phyloP scores from a whole-genome alignment of 2,888 invertebrate species.

The Diarsia rubi region DNA sequence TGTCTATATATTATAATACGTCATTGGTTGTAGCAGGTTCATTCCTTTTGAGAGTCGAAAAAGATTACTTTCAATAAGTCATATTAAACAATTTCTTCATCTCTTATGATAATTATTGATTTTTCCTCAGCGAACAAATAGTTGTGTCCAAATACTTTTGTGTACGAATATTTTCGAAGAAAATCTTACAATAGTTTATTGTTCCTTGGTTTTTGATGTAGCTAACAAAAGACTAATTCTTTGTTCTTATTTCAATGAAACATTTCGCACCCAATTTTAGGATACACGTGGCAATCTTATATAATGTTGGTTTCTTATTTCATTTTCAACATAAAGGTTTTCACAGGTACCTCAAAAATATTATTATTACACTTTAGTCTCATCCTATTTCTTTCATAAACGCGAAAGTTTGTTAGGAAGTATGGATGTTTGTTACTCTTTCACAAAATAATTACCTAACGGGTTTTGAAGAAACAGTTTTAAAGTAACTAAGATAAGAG shows the following conservation, averaged over 20 bases:
- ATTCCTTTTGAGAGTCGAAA: not conserved
- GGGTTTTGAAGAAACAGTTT: not conserved
- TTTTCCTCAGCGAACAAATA: not conserved
- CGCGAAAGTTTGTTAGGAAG: not conserved
- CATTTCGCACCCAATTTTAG: conserved; percentile 11
- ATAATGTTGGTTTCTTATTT: not conserved
- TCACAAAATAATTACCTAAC: not conserved
- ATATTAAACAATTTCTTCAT: not conserved
- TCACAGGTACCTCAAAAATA: not conserved
- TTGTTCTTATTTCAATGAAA: not conserved
- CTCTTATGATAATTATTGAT: not conserved
- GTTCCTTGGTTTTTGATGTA: not conserved
- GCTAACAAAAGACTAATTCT: conserved; percentile 11
- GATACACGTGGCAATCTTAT: not conserved
- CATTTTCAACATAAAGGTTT: not conserved
- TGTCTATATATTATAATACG: no score
- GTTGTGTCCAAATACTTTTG: not conserved
- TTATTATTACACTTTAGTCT: not conserved
- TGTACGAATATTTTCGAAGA: not conserved
- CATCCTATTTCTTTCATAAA: not conserved
- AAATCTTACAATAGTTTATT: conserved; percentile 13
- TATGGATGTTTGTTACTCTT: not conserved
- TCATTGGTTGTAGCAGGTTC: not conserved
- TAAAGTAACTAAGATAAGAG: not conserved
- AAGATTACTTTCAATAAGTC: not conserved